Percentiles rank a stretch among this genome's conserved stretches.
Conservation (phyloP, 35 echinoderm and acorn worm species). For the Diadema setosum region DNA sequence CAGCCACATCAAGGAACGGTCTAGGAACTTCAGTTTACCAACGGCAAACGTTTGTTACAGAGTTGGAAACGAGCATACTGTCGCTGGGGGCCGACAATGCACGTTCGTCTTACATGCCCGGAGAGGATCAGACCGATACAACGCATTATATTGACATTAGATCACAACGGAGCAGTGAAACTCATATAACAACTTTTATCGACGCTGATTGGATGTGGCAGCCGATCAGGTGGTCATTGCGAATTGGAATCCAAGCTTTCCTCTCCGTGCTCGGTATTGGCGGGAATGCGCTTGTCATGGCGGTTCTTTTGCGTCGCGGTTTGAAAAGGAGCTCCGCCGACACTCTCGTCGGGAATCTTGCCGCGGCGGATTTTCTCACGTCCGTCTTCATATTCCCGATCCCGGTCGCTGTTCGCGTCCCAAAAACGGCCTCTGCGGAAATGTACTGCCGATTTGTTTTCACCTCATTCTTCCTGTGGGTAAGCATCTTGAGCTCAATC, state of each 20-base stretch:
- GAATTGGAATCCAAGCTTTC: background rate
- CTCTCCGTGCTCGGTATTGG: background rate
- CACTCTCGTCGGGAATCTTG: background rate
- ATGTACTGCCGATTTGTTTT: constrained; percentile 45
- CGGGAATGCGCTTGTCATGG: background rate
- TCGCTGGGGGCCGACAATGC: too few species aligned
- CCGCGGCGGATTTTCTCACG: background rate
- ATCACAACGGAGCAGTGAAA: too few species aligned
- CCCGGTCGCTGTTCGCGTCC: background rate
- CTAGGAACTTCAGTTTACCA: too few species aligned
- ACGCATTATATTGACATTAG: too few species aligned
- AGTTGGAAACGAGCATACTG: too few species aligned
- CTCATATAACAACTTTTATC: background rate
- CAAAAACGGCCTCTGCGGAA: background rate
- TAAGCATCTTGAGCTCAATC: constrained; percentile 37
- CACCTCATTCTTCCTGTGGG: constrained; percentile 32
- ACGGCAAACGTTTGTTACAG: too few species aligned
- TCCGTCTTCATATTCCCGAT: background rate
- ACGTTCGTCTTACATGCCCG: too few species aligned
- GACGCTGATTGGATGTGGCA: background rate
- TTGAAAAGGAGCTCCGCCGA: background rate
- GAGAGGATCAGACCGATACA: too few species aligned
- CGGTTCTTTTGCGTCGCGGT: background rate
- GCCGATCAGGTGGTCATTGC: background rate
- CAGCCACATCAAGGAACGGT: too few species aligned